Evolutionary conservation across 1,140 invertebrate genomes (phyloP).

Genomic region (Calephelis nemesis): DNA sequence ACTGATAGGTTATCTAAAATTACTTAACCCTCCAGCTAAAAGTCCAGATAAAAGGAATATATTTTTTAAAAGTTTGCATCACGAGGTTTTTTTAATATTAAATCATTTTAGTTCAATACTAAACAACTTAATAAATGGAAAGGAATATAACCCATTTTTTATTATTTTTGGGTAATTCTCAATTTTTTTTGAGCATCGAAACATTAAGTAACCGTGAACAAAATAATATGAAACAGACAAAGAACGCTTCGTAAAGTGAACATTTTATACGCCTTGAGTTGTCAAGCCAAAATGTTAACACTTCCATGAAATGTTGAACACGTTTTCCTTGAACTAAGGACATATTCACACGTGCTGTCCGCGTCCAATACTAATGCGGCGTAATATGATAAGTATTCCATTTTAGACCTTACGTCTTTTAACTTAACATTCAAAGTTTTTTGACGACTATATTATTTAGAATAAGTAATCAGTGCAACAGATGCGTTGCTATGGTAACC

Average conservation of each 20-base stretch:
- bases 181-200: no score
- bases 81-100: no score
- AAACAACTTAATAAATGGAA: no score
- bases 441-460: slow-evolving; percentile 4
- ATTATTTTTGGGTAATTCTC: no score
- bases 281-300: slow-evolving; percentile 8
- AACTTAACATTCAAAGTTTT: not conserved
- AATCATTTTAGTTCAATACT: no score
- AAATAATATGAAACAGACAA: no score
- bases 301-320: slow-evolving; percentile 3
- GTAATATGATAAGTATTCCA: not conserved
- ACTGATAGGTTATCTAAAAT: no score
- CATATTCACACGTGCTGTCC: slow-evolving; percentile 15
- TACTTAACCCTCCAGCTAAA: no score
- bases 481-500: slow-evolving; percentile 7
- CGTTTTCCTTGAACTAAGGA: slow-evolving; percentile 17
- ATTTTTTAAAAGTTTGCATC: no score
- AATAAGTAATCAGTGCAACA: slow-evolving; percentile 14
- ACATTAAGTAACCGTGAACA: no score
- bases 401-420: not conserved
- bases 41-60: no score
- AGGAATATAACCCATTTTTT: no score
- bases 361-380: slow-evolving; percentile 9
- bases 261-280: not conserved
- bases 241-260: not conserved